Percentiles rank a stretch among this genome's conserved stretches.
Conservation (phyloP, 1,140 invertebrate genomes). For the Propsilocerus akamusi region DNA sequence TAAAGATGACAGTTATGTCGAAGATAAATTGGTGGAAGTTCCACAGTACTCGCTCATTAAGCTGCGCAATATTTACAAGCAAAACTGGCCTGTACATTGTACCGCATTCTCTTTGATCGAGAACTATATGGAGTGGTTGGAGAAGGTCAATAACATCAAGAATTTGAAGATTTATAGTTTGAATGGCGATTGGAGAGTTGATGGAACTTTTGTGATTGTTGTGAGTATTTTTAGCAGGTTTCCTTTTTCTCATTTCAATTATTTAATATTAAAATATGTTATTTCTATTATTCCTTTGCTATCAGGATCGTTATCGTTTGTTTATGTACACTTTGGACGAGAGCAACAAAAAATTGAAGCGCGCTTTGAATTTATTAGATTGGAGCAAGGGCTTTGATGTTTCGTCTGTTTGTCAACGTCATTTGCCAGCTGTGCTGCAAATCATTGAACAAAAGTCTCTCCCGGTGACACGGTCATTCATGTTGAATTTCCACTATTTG, state of each 20-base stretch:
- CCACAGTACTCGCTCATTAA: not conserved
- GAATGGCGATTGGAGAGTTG: not conserved
- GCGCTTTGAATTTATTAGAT: conserved; percentile 12
- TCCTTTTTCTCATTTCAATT: no score
- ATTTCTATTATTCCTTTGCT: not conserved
- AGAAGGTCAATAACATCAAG: not conserved
- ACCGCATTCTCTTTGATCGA: not conserved
- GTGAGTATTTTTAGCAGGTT: not conserved
- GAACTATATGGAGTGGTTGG: not conserved
- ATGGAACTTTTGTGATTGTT: not conserved
- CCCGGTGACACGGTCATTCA: conserved; percentile 8
- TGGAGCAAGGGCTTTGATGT: conserved; percentile 16
- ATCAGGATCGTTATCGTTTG: not conserved
- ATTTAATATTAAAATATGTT: not conserved
- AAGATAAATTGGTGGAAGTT: not conserved
- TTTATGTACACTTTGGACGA: not conserved
- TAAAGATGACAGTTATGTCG: not conserved
- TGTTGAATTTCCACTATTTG: conserved; percentile 15
- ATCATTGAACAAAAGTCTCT: conserved; percentile 11
- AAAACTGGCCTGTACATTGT: not conserved
- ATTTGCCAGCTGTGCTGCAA: conserved; percentile 10
- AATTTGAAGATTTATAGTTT: not conserved
- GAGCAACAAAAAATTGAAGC: conserved; percentile 8
- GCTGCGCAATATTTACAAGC: not conserved
- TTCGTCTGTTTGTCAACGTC: conserved; percentile 15